A percentile compares a stretch with the other conserved stretches of the same genome.
These are phyloP conservation scores for Orthosia gothica DNA, from an alignment of 2,888 invertebrate genomes.

Conservation along the genomic window DNA sequence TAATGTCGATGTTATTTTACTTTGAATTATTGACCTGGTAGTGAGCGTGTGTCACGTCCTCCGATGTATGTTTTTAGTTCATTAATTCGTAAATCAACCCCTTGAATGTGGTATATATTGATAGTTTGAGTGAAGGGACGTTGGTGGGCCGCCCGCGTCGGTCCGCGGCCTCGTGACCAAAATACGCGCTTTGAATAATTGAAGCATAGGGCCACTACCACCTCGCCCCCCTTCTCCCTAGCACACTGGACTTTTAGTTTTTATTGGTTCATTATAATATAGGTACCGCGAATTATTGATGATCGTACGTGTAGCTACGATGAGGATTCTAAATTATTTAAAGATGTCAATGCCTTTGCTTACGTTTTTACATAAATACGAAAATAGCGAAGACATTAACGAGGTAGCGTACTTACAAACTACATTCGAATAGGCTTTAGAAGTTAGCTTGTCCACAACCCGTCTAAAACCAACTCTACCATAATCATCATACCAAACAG, in stretches of 20 bases:
- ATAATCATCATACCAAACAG: not conserved
- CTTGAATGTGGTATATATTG: conserved; percentile 74
- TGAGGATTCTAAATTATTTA: conserved; percentile 21
- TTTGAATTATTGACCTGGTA: conserved; percentile 59
- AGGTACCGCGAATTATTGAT: conserved; percentile 68
- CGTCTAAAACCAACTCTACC: not conserved
- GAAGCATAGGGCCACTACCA: conserved; percentile 77
- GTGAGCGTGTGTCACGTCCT: conserved; percentile 62
- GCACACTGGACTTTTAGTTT: conserved; percentile 76
- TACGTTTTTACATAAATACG: not conserved
- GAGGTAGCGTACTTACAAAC: not conserved
- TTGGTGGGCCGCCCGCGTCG: conserved; percentile 69
- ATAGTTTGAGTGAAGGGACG: conserved; percentile 72
- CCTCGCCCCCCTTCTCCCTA: conserved; percentile 63
- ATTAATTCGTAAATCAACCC: conserved; percentile 83
- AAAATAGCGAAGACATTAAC: not conserved
- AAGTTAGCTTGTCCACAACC: not conserved
- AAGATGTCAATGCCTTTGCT: conserved; percentile 41
- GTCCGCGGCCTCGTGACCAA: conserved; percentile 87
- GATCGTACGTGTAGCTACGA: conserved; percentile 13
- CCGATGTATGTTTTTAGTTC: conserved; percentile 73
- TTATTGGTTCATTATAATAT: conserved; percentile 79
- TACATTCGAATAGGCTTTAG: not conserved
- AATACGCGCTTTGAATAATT: conserved; percentile 89
- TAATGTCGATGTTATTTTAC: conserved; percentile 56